Evolutionary conservation across 2,888 invertebrate species (phyloP), one percentile per base, ranked within the genome.

Genomic region (Chesias legatella): DNA sequence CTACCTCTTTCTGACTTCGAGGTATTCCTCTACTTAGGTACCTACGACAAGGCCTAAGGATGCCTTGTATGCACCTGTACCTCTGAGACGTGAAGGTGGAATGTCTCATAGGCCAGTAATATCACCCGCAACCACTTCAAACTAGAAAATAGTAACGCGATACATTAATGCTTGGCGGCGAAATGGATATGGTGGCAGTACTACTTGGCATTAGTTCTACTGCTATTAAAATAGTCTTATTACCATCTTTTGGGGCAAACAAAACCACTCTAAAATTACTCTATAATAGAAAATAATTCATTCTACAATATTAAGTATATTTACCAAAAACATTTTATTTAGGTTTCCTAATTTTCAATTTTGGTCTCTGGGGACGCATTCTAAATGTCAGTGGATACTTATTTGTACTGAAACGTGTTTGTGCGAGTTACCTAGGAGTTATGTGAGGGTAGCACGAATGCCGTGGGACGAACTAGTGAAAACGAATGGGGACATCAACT

Each of bases 381-480:
- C 60, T 68, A 71, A 70, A 76, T 73, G 75, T 68, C 70, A 67
- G 57, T 10, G n/a, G 17, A 17, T 74, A 74, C 76, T 79, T 83
- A 79, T 80, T 79, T 79, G 73, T 65, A 76, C 73, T 78, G 74
- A 57, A 56, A 72, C 70, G 77, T 79, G 79, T 82, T 81, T 77
- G 74, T 66, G 64, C 67, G 77, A 81, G 76, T 82, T 84, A 75
- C 79, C 75, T 76, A 61, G 63, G 63, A 77, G 83, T 83, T 80
- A 83, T 83, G 81, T 76, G 63, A 58, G 73, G 77, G 70, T 66
- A 63, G 63, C 74, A 73, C 74, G 76, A 72, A 75, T 61, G 65
- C 60, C 67, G 58, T 65, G 68, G 73, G 74, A 72, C 73, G 56
- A 62, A 70, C 75, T 75, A 79, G 76, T 78, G 79, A 61, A 73